phyloP scores from a whole-genome alignment of 2,113 vertebrate species.

The Hippocampus comes region DNA sequence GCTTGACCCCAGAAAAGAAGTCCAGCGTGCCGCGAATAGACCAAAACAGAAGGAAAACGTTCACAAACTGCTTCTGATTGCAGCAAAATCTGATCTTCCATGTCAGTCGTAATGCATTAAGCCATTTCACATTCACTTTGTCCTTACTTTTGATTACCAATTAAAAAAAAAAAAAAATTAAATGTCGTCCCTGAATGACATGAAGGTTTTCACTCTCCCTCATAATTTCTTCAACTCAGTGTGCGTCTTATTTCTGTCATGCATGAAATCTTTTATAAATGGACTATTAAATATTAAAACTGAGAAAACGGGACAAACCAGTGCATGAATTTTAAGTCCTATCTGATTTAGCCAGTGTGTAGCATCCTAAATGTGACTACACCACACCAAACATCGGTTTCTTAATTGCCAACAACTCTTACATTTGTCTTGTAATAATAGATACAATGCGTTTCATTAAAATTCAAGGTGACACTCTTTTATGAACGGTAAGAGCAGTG shows the following conservation, averaged over 20 bases:
- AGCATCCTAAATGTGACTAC: background rate
- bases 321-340: background rate
- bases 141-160: background rate
- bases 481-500: background rate
- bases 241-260: constrained; percentile 36
- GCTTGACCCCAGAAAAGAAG: too few relatives aligned
- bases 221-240: constrained; percentile 31
- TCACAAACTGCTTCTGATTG: too few relatives aligned
- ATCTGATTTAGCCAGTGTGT: background rate
- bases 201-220: constrained; percentile 33
- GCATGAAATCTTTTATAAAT: constrained; percentile 39
- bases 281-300: constrained; percentile 37
- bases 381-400: background rate
- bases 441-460: background rate
- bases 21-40: too few relatives aligned
- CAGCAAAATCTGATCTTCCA: too few relatives aligned
- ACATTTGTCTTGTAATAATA: background rate
- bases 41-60: too few relatives aligned
- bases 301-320: background rate
- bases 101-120: too few relatives aligned
- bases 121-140: background rate
- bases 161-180: background rate
- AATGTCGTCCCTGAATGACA: background rate
- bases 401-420: background rate
- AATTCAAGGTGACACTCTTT: background rate